Percentiles rank a stretch among this genome's conserved stretches.
Conservation (phyloP, 2,113 vertebrate genomes). For the Anolis sagrei region DNA sequence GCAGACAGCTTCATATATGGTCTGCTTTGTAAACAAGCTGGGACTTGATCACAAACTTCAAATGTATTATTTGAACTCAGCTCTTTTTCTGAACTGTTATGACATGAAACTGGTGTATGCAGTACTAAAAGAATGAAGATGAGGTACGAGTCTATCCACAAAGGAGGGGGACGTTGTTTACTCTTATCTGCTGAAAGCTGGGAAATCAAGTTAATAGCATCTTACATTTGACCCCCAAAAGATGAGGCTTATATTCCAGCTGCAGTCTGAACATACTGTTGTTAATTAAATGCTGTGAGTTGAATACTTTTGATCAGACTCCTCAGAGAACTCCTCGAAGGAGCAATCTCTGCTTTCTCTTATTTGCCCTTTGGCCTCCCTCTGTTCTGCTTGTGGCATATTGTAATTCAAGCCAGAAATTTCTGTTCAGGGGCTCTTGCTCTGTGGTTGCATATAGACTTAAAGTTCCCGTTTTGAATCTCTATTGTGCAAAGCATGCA, state of each 20-base stretch:
- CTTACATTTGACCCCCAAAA: background rate
- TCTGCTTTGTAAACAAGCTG: slow-evolving; percentile 20
- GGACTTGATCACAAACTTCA: slow-evolving; percentile 27
- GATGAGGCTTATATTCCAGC: background rate
- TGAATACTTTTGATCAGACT: slow-evolving; percentile 17
- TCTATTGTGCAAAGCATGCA: background rate
- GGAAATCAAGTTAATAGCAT: slow-evolving; percentile 4
- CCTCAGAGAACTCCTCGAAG: background rate
- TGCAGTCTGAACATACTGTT: slow-evolving; percentile 15
- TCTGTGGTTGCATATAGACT: background rate
- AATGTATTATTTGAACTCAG: slow-evolving; percentile 14
- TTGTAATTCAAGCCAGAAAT: slow-evolving; percentile 34
- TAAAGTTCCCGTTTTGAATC: background rate
- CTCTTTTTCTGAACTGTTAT: slow-evolving; percentile 13
- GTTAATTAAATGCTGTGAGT: slow-evolving; percentile 17
- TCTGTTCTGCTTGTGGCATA: slow-evolving; percentile 9
- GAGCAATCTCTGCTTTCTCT: background rate
- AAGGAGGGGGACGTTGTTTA: background rate
- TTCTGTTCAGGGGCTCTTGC: background rate
- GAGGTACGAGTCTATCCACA: background rate
- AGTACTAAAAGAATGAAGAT: background rate
- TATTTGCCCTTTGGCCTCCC: slow-evolving; percentile 1
- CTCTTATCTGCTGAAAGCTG: slow-evolving; percentile 16
- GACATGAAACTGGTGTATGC: background rate
- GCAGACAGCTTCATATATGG: background rate